Conservation (phyloP, 2,113 vertebrate genomes). For the Microcebus lehilahytsara region DNA sequence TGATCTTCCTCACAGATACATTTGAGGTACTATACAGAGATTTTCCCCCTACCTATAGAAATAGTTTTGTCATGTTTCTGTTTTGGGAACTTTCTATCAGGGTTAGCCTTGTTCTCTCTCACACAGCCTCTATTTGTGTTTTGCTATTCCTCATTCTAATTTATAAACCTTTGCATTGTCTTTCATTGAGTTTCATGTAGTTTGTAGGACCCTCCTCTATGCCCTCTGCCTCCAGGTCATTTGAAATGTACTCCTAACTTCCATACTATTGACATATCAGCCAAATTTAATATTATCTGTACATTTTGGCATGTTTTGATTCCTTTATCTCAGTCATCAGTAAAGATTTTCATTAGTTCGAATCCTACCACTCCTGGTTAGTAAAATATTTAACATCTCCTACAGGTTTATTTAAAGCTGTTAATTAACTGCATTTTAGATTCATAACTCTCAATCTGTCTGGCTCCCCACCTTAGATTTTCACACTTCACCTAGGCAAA, state of each 20-base stretch:
- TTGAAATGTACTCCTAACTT: not conserved
- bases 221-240: not conserved
- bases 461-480: not conserved
- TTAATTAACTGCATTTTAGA: not conserved
- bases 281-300: slow-evolving; percentile 16
- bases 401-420: not conserved
- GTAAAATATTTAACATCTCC: not conserved
- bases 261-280: not conserved
- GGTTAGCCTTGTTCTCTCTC: not conserved
- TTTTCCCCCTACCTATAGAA: no score
- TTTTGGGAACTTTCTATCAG: not conserved
- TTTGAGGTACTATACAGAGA: no score
- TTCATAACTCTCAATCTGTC: not conserved
- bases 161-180: not conserved
- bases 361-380: not conserved
- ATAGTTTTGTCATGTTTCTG: not conserved
- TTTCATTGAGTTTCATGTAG: not conserved
- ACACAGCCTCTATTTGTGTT: not conserved
- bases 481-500: not conserved
- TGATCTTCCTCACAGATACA: not conserved
- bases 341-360: not conserved
- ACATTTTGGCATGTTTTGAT: not conserved
- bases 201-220: not conserved
- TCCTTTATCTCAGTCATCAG: not conserved
- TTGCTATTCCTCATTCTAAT: not conserved